Evolutionary conservation across 2,113 vertebrate species (phyloP).

Genomic region (Heterochromis multidens): DNA sequence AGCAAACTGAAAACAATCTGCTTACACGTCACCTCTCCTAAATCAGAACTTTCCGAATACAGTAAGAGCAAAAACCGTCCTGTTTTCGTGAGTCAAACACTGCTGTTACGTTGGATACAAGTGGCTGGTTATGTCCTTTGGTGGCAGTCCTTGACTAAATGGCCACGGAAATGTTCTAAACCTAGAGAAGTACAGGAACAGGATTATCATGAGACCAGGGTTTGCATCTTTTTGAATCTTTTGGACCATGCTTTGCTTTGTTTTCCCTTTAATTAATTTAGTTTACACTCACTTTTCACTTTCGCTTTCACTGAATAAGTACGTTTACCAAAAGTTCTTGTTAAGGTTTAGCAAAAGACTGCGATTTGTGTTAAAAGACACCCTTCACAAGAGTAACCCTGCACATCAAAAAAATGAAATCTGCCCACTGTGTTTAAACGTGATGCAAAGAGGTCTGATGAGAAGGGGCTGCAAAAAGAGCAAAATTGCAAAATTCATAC

Average conservation of each 20-base stretch:
- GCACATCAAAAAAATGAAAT: neutral
- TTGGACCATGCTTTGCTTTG: neutral
- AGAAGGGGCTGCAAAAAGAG: neutral
- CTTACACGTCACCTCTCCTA: neutral
- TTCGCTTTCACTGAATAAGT: neutral
- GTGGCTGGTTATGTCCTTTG: neutral
- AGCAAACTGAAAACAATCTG: neutral
- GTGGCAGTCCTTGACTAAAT: neutral
- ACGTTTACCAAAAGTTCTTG: neutral
- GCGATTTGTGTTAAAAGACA: neutral
- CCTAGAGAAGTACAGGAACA: neutral
- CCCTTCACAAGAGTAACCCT: neutral
- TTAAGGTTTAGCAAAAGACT: neutral
- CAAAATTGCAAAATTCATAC: too few species aligned
- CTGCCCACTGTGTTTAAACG: neutral
- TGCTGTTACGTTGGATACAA: neutral
- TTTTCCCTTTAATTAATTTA: neutral
- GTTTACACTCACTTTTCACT: neutral
- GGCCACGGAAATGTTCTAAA: neutral
- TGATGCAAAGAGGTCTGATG: neutral
- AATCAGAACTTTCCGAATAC: neutral
- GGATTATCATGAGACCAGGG: neutral
- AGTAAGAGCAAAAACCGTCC: neutral
- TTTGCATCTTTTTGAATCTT: neutral
- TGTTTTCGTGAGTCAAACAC: neutral